Base-by-base conservation (phyloP, 2,888 invertebrate species). In the Andrena hattorfiana region DNA sequence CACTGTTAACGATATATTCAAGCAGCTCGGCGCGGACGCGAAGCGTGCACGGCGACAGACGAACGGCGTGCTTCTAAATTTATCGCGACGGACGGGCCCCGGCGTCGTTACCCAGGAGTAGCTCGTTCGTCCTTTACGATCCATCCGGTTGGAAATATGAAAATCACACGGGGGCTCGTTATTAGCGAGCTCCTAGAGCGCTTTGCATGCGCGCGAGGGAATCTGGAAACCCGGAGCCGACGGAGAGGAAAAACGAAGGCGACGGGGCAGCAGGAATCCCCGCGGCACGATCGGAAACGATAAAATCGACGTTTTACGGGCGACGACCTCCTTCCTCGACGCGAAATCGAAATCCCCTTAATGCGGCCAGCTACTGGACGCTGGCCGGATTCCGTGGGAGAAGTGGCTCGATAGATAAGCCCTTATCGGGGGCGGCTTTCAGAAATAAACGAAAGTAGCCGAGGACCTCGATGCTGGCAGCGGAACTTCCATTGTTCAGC, bases 401-500 rank as follows among this genome's bases (percentile, higher is more conserved):
- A 59, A 78, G 71, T 70, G 72, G 60, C 51, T 66, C 64, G 76
- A 81, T 60, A 67, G 81, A 81, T 77, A 81, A 77, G 32, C 26
- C 28, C 54, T 76, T 83, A 81, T 83, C 83, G 81, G 68, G 16
- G 42, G 42, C 42, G 42, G 42, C 42, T 42, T 54, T 60, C 26
- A 42, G n/a, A n/a, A 73, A 64, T 72, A 63, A 32, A 77, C 13
- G 80, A 54, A 66, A 42, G 35, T 16, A 4, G 32, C 56, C 10
- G 30, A 10, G n/a, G 71, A 49, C n/a, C 62, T 63, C 59, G 67
- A 28, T 28, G 35, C 28, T 10, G 63, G 20, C 66, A 51, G 71
- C 68, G 78, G 68, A 59, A 77, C 72, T 69, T 60, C 71, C 71
- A 83, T 81, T 83, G 81, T 81, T 56, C 75, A 20, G 8, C 10